Percentiles rank a stretch among this genome's conserved stretches.
These are phyloP conservation scores for Loripinus fragilis DNA, from an alignment of 2,888 invertebrate species.

Conservation along the genomic window DNA sequence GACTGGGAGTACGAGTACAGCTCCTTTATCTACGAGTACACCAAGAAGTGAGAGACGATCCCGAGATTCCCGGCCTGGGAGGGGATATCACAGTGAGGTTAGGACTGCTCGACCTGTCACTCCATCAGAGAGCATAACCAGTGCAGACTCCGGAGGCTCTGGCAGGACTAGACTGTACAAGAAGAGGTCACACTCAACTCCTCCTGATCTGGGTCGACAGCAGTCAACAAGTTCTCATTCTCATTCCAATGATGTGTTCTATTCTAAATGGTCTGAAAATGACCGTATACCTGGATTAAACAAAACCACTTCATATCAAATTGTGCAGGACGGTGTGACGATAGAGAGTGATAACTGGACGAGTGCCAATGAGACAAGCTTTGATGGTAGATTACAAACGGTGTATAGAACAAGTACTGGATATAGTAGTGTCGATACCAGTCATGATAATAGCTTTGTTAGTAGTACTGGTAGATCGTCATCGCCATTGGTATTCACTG, in stretches of 20 bases:
- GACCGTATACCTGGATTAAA: constrained; percentile 54
- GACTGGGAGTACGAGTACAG: not conserved
- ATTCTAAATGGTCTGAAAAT: constrained; percentile 48
- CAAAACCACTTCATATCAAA: constrained; percentile 25
- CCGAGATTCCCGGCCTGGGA: constrained; percentile 2
- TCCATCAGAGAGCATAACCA: constrained; percentile 51
- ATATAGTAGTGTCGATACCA: constrained; percentile 33
- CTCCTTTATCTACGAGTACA: constrained; percentile 53
- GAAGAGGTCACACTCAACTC: constrained; percentile 66
- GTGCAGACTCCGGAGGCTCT: constrained; percentile 54
- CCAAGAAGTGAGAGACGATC: constrained; percentile 39
- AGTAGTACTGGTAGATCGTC: constrained; percentile 32
- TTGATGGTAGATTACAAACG: constrained; percentile 39
- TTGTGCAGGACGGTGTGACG: constrained; percentile 43
- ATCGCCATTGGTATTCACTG: constrained; percentile 60
- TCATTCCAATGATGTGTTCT: constrained; percentile 37
- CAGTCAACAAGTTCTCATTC: constrained; percentile 28
- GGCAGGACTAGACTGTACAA: constrained; percentile 57
- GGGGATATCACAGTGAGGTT: constrained; percentile 30
- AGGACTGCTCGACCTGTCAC: constrained; percentile 40
- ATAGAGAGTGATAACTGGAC: constrained; percentile 57
- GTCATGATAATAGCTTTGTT: constrained; percentile 14
- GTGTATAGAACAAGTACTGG: constrained; percentile 55
- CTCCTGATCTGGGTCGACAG: constrained; percentile 59
- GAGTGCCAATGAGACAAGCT: constrained; percentile 45